Evolutionary conservation across 2,888 invertebrate species (phyloP).

Genomic region (Erebia epiphron): DNA sequence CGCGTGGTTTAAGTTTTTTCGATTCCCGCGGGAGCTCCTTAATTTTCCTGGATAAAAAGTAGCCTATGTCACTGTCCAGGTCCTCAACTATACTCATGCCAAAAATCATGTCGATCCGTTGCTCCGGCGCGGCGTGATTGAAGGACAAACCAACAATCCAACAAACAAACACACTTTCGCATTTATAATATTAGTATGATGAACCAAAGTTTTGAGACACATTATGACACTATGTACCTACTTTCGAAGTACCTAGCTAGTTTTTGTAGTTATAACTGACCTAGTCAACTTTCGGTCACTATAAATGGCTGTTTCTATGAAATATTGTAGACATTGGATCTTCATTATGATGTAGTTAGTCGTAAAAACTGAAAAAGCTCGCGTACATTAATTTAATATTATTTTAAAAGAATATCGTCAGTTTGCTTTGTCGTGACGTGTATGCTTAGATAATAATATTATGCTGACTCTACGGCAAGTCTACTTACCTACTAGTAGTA

Average conservation of each 20-base stretch:
- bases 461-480: no score
- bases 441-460: background rate
- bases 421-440: background rate
- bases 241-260: background rate
- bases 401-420: background rate
- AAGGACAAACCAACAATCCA: no score
- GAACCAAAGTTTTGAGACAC: conserved; percentile 21
- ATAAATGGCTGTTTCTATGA: background rate
- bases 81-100: no score
- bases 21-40: no score
- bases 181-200: no score
- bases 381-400: background rate
- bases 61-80: no score
- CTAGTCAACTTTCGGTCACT: conserved; percentile 24
- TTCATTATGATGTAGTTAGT: background rate
- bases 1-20: no score
- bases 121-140: no score
- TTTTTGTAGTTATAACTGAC: conserved; percentile 13
- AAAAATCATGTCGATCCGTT: no score
- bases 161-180: no score
- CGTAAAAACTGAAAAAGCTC: background rate
- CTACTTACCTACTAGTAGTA: no score
- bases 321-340: background rate
- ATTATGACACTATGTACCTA: background rate
- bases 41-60: no score